Evolutionary conservation across 1,140 invertebrate genomes (phyloP).

Genomic region (Drosophila eugracilis): DNA sequence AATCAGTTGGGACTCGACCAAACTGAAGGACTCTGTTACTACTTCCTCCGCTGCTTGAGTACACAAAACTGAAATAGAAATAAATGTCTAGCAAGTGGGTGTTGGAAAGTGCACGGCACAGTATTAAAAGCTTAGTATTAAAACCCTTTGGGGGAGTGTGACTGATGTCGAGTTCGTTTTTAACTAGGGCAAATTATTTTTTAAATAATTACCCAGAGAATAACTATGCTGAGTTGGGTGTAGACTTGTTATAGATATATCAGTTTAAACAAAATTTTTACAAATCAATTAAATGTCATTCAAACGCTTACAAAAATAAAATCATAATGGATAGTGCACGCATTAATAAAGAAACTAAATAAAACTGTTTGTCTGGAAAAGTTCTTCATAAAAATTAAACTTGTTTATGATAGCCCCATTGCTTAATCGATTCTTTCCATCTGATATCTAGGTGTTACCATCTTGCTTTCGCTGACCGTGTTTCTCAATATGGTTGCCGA

Average conservation of each 20-base stretch:
- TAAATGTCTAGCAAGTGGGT: constrained; percentile 42
- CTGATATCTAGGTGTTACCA: constrained; percentile 94
- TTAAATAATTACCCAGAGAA: background rate
- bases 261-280: too few relatives aligned
- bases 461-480: constrained; percentile 99
- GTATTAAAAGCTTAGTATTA: constrained; percentile 4
- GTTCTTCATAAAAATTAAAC: too few relatives aligned
- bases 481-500: constrained; percentile 98
- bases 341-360: too few relatives aligned
- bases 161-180: background rate
- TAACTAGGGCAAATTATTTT: background rate
- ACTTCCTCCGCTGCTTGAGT: constrained; percentile 18
- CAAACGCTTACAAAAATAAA: too few relatives aligned
- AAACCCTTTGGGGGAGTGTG: background rate
- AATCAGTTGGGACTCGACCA: constrained; percentile 25
- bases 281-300: too few relatives aligned
- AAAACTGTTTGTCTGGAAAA: too few relatives aligned
- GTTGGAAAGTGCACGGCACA: constrained; percentile 18
- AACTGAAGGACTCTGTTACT: constrained; percentile 6
- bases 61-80: constrained; percentile 39
- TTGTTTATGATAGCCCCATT: background rate
- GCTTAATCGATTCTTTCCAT: constrained; percentile 25
- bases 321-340: too few relatives aligned
- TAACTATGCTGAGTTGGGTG: too few relatives aligned
- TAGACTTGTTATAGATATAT: too few relatives aligned